Base-by-base conservation (phyloP, 2,797 vertebrate species). In the Schizothorax lantsangensis region DNA sequence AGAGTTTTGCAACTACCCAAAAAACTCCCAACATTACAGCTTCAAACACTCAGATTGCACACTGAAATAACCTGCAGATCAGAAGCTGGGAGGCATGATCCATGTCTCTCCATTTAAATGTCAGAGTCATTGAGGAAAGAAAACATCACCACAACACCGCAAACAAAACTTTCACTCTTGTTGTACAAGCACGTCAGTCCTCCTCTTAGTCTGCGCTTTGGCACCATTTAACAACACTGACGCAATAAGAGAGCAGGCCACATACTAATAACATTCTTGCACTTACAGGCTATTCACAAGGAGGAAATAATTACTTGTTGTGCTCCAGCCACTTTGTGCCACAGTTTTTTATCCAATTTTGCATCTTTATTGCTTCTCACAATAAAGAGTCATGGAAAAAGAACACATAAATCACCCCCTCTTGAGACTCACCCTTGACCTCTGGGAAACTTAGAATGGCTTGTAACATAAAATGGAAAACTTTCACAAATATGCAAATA, bases 151-250 rank as follows among this genome's bases (percentile, higher is more conserved):
- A 68, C 33, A 68, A 7, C 33, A 74, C 43, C 10, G 1, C 71
- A 85, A 86, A 79, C n/a, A 66, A 49, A 57, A 68, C 83, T 79
- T 84, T 87, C 40, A 66, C 82, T 88, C 30, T 85, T 83, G 83
- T 82, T 69, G 77, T 47, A 47, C 6, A 54, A 87, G 66, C 77
- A 73, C 15, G 21, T 52, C 86, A 43, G 54, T 77, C 75, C 12
- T 30, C 45, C 23, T 74, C 57, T 74, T 45, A n/a, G 69, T 49
- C 72, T 86, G 64, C 5, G 26, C 66, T 87, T 77, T 57, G 86
- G 81, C 86, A 79, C 57, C 45, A 68, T 79, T 64, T 21, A 74
- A 64, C 33, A 33, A 74, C 6, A 23, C 75, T 84, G 78, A 89
- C 11, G 26, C 86, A 69, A 81, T 74, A 64, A 38, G 21, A 52